Evolutionary conservation across 2,797 vertebrate species (phyloP).

Genomic region (Denticeps clupeoides): DNA sequence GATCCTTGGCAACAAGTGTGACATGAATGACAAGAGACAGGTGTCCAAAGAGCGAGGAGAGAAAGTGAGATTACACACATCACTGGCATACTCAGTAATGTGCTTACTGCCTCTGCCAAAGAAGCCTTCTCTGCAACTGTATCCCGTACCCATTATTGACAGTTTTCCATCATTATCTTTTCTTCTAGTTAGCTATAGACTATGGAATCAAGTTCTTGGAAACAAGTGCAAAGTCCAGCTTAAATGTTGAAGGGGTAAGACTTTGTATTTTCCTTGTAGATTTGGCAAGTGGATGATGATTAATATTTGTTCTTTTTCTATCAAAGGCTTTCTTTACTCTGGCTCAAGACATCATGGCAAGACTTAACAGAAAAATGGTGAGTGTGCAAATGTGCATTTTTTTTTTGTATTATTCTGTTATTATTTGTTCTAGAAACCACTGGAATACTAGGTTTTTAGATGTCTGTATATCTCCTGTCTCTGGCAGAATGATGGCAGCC

Average conservation of each 20-base stretch:
- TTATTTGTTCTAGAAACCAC: background rate
- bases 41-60: slow-evolving; percentile 97
- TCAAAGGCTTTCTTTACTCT: slow-evolving; percentile 90
- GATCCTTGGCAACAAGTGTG: slow-evolving; percentile 96
- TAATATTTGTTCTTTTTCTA: slow-evolving; percentile 18
- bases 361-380: slow-evolving; percentile 96
- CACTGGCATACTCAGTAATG: too few species aligned
- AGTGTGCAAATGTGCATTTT: slow-evolving; percentile 46
- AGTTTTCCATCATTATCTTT: background rate
- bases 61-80: slow-evolving; percentile 86
- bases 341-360: slow-evolving; percentile 91
- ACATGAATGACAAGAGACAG: slow-evolving; percentile 97
- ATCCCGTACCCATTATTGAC: background rate
- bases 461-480: slow-evolving; percentile 5
- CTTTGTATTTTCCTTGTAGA: too few species aligned
- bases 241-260: slow-evolving; percentile 94
- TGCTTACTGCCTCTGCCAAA: too few species aligned
- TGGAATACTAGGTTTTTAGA: background rate
- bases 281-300: too few species aligned
- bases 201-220: slow-evolving; percentile 97
- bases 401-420: background rate
- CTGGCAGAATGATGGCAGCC: slow-evolving; percentile 75
- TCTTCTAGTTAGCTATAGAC: slow-evolving; percentile 86
- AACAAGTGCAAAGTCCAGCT: slow-evolving; percentile 93
- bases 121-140: too few species aligned